phyloP scores from a whole-genome alignment of 1,140 invertebrate species.

The Drosophila athabasca region DNA sequence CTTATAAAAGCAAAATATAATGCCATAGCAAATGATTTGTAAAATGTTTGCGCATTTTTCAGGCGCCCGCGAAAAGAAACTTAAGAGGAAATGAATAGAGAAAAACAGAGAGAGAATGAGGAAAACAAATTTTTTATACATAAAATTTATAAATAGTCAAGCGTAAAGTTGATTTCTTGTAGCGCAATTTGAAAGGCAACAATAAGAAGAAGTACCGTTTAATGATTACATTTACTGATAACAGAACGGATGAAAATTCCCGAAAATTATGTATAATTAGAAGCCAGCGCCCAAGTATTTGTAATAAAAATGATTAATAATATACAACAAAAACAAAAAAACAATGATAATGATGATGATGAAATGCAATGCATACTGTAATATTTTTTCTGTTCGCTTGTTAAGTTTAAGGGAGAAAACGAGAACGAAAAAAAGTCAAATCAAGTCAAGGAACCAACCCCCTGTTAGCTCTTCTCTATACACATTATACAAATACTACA shows the following conservation, averaged over 20 bases:
- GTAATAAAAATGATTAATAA: constrained; percentile 73
- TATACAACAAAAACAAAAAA: constrained; percentile 41
- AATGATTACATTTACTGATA: constrained; percentile 16
- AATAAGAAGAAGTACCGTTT: constrained; percentile 40
- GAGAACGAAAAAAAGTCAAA: constrained; percentile 5
- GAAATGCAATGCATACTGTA: constrained; percentile 51
- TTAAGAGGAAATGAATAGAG: constrained; percentile 3
- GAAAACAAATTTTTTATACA: constrained; percentile 70
- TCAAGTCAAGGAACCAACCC: constrained; percentile 28
- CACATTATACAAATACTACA: constrained; percentile 21
- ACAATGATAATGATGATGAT: constrained; percentile 24
- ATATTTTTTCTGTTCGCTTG: constrained; percentile 71
- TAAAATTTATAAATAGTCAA: constrained; percentile 61
- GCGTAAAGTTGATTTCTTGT: constrained; percentile 70
- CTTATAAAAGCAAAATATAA: constrained; percentile 38
- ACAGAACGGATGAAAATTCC: constrained; percentile 32
- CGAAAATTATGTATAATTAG: constrained; percentile 64
- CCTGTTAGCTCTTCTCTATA: constrained; percentile 51
- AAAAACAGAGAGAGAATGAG: constrained; percentile 21
- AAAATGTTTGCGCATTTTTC: constrained; percentile 69
- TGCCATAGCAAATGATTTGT: constrained; percentile 81
- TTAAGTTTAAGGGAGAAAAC: constrained; percentile 62
- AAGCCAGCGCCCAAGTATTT: constrained; percentile 72
- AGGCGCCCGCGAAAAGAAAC: constrained; percentile 35
- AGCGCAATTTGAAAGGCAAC: constrained; percentile 67